Base-by-base conservation (phyloP, 1,140 invertebrate species). In the Pissodes strobi region DNA sequence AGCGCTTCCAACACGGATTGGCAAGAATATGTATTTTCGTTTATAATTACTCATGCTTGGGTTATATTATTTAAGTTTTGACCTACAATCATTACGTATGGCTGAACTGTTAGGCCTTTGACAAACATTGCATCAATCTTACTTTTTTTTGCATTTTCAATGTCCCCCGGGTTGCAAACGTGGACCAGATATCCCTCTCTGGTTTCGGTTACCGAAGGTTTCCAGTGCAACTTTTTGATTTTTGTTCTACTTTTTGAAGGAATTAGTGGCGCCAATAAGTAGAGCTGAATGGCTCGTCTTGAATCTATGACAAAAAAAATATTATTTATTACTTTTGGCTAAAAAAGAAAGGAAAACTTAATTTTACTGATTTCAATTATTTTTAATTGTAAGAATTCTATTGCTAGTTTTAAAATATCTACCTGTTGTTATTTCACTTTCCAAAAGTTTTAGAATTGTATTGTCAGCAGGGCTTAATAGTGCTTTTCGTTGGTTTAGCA, bases 221-320 rank as follows among this genome's bases (percentile, higher is more conserved):
- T 48, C 45, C 45, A 48, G 17, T 48, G 45, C 45, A 48, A 9
- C 13, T 48, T 48, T 48, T 22, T 48, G 17, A 48, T 48, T 48
- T 48, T 48, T 13, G 45, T 48, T 48, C 45, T 48, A 21, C 10
- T 48, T 23, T 48, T 48, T 12, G 45, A 18, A 9, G 21, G 45
- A 48, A 48, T 48, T 18, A 48, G 45, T 22, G 45, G 6, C 45
- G 45, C 45, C 45, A 48, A 48, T 23, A 48, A 41, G 45, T 22
- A 48, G 21, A 48, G 45, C 21, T 48, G 45, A 48, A 48, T 48
- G 17, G 45, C 45, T 21, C 45, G 45, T 48, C 18, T 48, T 5
- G 45, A 18, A 17, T 43, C 39, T 43, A 43, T 43, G 15, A 43
- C 39, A 43, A 43, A 43, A 34, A 34, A 34, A 8, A n/a, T n/a